Base-by-base conservation (phyloP, 2,888 invertebrate species). In the Anagyrus pseudococci region DNA sequence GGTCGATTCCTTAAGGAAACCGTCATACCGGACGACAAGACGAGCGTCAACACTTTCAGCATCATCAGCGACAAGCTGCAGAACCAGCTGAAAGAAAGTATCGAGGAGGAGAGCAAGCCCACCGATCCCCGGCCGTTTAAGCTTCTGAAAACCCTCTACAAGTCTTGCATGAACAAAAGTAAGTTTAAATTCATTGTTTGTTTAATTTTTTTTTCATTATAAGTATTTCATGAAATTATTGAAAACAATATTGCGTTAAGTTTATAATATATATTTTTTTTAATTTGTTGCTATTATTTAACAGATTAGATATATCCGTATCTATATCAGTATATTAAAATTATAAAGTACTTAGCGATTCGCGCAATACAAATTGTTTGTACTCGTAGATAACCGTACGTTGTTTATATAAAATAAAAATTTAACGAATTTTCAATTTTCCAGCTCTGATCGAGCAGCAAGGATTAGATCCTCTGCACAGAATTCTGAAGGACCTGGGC, bases 121-220 rank as follows among this genome's bases (percentile, higher is more conserved):
- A 81, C 85, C 17, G 91, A 91, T 69, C 88, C 89, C 0, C 86
- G 85, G 69, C 90, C 92, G 0, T 91, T 93, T 77, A 84, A 82
- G 58, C 86, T 94, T 62, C 91, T 92, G 17, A 94, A 94, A 79
- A 88, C 88, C 22, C 83, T 96, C 66, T 96, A 93, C 83, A 87
- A 87, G 73, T 89, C 94, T 54, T 96, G 96, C 82, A 92, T 95
- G 88, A 93, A 96, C 77, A 89, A 89, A 82, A 88, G 93, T 93
- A 83, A 88, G 89, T 85, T 59, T 19, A n/a, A n/a, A n/a, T n/a
- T n/a, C n/a, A n/a, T n/a, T n/a, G n/a, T n/a, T n/a, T n/a, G n/a
- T n/a, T n/a, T n/a, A n/a, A n/a, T n/a, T n/a, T n/a, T n/a, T n/a
- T n/a, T n/a, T n/a, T n/a, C n/a, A n/a, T n/a, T n/a, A n/a, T n/a